phyloP scores from a whole-genome alignment of 1,140 invertebrate species.

The Camponotus vicinus region DNA sequence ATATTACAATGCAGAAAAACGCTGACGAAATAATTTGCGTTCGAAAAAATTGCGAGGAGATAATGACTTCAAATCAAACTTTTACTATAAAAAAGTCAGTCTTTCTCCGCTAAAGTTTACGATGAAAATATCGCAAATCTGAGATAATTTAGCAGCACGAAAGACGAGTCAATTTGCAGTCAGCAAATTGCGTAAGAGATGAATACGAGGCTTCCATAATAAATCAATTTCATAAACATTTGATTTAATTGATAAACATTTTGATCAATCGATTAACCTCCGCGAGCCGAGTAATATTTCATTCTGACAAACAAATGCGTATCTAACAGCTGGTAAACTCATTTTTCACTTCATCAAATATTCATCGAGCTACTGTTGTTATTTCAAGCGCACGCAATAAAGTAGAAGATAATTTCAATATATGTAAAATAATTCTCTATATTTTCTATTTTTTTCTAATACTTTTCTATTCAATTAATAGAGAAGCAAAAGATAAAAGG shows the following conservation, averaged over 20 bases:
- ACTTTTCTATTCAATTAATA: background rate
- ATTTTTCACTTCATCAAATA: constrained; percentile 28
- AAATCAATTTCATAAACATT: constrained; percentile 10
- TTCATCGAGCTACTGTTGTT: background rate
- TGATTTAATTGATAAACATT: constrained; percentile 8
- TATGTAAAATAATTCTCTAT: background rate
- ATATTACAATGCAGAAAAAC: no score
- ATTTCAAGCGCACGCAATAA: background rate
- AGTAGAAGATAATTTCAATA: background rate
- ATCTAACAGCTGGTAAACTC: background rate
- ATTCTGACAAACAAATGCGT: constrained; percentile 17
- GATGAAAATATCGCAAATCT: background rate
- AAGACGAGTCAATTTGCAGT: background rate
- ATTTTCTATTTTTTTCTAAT: background rate
- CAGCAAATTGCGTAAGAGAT: background rate
- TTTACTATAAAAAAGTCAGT: background rate
- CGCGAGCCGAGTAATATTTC: constrained; percentile 11
- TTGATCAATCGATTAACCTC: constrained; percentile 14
- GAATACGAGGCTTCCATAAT: constrained; percentile 5
- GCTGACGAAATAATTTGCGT: no score
- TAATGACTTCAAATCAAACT: background rate
- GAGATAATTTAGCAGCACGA: background rate
- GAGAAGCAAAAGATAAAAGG: background rate
- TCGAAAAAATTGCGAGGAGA: background rate
- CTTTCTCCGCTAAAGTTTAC: background rate